phyloP scores from a whole-genome alignment of 2,797 vertebrate species.

The Coilia nasus region DNA sequence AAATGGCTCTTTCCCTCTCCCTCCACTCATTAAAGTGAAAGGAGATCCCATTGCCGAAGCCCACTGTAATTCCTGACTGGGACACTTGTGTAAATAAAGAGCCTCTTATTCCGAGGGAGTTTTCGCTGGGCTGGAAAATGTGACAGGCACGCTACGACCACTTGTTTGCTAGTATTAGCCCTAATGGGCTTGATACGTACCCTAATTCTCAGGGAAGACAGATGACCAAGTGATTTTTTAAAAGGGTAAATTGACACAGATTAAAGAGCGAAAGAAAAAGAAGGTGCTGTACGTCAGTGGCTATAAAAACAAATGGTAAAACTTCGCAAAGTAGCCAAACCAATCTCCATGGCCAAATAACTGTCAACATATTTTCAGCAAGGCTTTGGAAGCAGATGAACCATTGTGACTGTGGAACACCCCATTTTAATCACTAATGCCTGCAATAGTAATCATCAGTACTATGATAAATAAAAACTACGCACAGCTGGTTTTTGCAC shows the following conservation, averaged over 20 bases:
- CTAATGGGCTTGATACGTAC: conserved; percentile 11
- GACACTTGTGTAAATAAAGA: conserved; percentile 36
- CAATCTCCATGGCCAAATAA: not conserved
- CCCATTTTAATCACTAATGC: not conserved
- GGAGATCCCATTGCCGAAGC: conserved; percentile 23
- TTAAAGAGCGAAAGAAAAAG: not conserved
- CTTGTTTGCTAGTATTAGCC: conserved; percentile 38
- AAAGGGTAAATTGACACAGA: conserved; percentile 18
- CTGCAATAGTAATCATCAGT: not conserved
- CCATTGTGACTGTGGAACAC: not conserved
- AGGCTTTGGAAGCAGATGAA: conserved; percentile 11
- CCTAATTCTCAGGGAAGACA: not conserved
- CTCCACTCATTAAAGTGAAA: conserved; percentile 45
- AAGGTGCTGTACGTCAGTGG: not conserved
- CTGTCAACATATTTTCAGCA: conserved; percentile 12
- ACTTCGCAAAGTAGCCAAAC: not conserved
- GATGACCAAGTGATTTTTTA: conserved; percentile 12
- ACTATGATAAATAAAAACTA: not conserved
- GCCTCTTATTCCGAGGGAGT: conserved; percentile 31
- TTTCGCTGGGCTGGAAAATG: conserved; percentile 37
- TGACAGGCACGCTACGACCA: conserved; percentile 37
- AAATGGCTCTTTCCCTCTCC: conserved; percentile 24
- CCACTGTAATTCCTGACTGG: conserved; percentile 37
- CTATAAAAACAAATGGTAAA: conserved; percentile 22
- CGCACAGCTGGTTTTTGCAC: not conserved